These are phyloP conservation scores for Leptarthrus brevirostris DNA, from an alignment of 2,888 invertebrate species.

Conservation along the genomic window DNA sequence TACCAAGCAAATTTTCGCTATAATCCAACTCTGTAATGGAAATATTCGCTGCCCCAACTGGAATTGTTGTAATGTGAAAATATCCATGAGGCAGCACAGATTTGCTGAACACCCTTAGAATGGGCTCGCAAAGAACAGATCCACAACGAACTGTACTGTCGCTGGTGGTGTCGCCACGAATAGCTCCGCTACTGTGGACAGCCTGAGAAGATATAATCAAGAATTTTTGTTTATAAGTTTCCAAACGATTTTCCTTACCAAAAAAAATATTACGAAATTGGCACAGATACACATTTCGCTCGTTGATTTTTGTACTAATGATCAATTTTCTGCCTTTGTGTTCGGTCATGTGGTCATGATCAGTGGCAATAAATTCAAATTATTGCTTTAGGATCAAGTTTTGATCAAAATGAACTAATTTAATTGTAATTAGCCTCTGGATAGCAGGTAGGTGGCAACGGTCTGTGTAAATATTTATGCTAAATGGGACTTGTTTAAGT, in stretches of 20 bases:
- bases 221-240: no score
- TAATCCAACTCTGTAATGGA: conserved; percentile 82
- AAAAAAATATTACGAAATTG: background rate
- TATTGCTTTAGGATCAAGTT: background rate
- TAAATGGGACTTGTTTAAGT: background rate
- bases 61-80: conserved; percentile 83
- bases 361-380: background rate
- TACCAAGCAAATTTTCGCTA: conserved; percentile 86
- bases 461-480: background rate
- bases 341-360: background rate
- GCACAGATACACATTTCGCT: background rate
- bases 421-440: background rate
- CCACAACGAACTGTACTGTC: conserved; percentile 66
- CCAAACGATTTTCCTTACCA: conserved; percentile 20
- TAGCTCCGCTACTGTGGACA: conserved; percentile 61
- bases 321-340: background rate
- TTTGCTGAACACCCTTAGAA: conserved; percentile 84
- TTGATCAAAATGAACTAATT: background rate
- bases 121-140: conserved; percentile 73
- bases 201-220: conserved; percentile 57
- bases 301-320: no score
- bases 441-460: background rate
- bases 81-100: conserved; percentile 83
- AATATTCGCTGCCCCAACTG: conserved; percentile 85
- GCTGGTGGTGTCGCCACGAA: conserved; percentile 62